These are phyloP conservation scores for Gnathonemus echidnorhynchus DNA, from an alignment of 2,113 vertebrate species.

Conservation along the genomic window DNA sequence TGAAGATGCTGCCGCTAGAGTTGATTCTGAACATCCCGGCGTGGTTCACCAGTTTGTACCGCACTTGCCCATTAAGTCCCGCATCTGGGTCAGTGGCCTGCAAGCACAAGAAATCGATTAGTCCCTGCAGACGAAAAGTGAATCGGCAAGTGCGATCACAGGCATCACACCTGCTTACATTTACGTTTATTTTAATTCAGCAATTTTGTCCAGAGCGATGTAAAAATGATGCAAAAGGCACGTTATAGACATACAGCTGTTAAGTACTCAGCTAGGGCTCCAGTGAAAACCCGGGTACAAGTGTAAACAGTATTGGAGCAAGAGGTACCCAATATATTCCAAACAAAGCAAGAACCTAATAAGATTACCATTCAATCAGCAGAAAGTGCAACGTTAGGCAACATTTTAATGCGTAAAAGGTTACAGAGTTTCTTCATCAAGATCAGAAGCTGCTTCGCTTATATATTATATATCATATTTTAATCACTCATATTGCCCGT, in stretches of 20 bases:
- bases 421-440: not conserved
- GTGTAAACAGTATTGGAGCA: not conserved
- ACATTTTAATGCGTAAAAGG: not conserved
- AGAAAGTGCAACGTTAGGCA: not conserved
- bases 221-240: not conserved
- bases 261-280: not conserved
- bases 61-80: conserved; percentile 79
- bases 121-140: not conserved
- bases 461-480: not conserved
- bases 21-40: conserved; percentile 81
- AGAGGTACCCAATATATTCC: not conserved
- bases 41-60: conserved; percentile 80
- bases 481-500: not conserved
- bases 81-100: conserved; percentile 87
- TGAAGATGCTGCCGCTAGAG: conserved; percentile 79
- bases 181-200: conserved; percentile 12
- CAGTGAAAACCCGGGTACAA: not conserved
- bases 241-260: not conserved
- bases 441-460: conserved; percentile 16
- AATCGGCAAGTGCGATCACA: not conserved
- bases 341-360: not conserved
- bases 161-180: not conserved
- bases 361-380: not conserved
- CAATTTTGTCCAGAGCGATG: not conserved
- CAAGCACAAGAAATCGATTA: not conserved